These are phyloP conservation scores for Cyanoderma ruficeps DNA, from an alignment of 2,113 vertebrate genomes.

Conservation along the genomic window DNA sequence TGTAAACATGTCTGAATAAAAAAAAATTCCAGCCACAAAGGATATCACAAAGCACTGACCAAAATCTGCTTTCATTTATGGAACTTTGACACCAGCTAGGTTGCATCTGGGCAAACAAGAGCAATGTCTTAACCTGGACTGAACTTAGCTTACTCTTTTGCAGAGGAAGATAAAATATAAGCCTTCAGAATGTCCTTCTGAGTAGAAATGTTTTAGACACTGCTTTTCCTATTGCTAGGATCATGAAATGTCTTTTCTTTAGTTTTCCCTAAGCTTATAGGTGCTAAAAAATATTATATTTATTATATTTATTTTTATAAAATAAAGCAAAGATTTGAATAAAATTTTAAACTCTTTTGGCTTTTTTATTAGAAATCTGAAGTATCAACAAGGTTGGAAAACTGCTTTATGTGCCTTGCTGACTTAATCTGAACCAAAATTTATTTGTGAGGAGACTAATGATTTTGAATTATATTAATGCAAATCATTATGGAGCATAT, in stretches of 20 bases:
- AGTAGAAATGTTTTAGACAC: background rate
- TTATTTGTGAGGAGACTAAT: background rate
- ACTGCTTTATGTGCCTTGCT: background rate
- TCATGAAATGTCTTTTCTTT: background rate
- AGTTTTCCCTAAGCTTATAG: background rate
- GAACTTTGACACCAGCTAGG: background rate
- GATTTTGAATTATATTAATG: background rate
- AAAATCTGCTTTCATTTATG: background rate
- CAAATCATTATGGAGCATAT: background rate
- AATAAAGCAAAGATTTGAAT: background rate
- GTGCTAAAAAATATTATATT: background rate
- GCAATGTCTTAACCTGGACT: background rate
- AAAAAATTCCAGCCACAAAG: background rate
- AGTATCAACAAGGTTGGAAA: background rate
- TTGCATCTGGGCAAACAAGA: background rate
- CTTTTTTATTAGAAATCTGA: background rate
- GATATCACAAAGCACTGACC: background rate
- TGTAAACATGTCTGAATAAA: background rate
- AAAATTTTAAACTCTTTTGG: background rate
- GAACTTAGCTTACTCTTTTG: background rate
- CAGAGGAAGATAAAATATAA: background rate
- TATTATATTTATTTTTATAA: background rate
- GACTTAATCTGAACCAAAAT: background rate
- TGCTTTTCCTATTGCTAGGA: background rate
- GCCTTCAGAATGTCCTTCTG: background rate